Conservation (phyloP, 2,797 vertebrate species). For the Sciaenops ocellatus region DNA sequence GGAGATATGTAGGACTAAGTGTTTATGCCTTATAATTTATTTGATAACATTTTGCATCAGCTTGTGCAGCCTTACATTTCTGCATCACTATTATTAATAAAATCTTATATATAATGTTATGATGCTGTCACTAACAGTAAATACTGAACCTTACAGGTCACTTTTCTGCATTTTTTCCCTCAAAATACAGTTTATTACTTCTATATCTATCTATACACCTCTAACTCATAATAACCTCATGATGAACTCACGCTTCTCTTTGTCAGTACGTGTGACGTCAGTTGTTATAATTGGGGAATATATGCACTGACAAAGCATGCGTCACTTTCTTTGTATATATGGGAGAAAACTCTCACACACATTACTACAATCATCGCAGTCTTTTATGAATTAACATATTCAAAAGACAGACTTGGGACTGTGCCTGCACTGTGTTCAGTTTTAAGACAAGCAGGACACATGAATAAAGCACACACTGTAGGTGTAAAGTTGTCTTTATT, state of each 20-base stretch:
- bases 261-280: conserved; percentile 87
- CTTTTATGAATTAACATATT: neutral
- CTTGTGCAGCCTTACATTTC: neutral
- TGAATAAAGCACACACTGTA: neutral
- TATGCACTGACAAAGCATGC: conserved; percentile 40
- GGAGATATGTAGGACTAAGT: neutral
- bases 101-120: neutral
- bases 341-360: conserved; percentile 27
- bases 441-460: neutral
- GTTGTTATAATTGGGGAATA: conserved; percentile 83
- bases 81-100: neutral
- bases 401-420: neutral
- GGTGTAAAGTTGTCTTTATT: conserved; percentile 32
- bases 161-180: neutral
- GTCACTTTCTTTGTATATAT: conserved; percentile 57
- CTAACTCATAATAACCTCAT: conserved; percentile 51
- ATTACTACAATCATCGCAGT: neutral
- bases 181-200: neutral
- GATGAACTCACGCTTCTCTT: conserved; percentile 76
- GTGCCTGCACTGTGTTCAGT: neutral
- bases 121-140: neutral
- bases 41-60: neutral
- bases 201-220: neutral
- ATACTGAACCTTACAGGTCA: neutral
- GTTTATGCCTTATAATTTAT: neutral